A percentile compares a stretch with the other conserved stretches of the same genome.
These are phyloP conservation scores for Synergus umbraculus DNA, from an alignment of 2,888 invertebrate species.

Conservation along the genomic window DNA sequence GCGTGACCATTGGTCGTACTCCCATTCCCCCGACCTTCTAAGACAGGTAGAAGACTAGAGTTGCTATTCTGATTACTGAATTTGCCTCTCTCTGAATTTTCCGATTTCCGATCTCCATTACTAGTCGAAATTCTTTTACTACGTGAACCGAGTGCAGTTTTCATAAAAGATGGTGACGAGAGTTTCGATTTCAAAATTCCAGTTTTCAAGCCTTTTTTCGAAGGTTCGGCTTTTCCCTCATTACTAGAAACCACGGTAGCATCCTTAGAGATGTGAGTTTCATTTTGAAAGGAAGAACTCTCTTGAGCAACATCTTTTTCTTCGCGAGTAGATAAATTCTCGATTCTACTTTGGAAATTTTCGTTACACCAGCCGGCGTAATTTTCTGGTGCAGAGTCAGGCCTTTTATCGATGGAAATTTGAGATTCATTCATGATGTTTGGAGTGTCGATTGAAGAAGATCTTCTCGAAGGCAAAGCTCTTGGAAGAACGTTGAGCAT, in stretches of 20 bases:
- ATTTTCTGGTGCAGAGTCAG: constrained; percentile 66
- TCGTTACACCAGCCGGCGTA: constrained; percentile 55
- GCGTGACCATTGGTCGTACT: constrained; percentile 56
- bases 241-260: neutral
- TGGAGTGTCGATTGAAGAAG: constrained; percentile 64
- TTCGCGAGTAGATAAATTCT: constrained; percentile 40
- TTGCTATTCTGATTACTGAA: neutral
- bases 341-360: neutral
- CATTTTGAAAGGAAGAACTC: constrained; percentile 2
- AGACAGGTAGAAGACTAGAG: constrained; percentile 21
- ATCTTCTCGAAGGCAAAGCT: constrained; percentile 61
- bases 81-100: neutral
- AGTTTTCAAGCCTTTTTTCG: constrained; percentile 44
- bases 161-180: constrained; percentile 75
- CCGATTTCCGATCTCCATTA: constrained; percentile 12
- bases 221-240: neutral
- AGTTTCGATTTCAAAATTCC: constrained; percentile 64
- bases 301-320: neutral
- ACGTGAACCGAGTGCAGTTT: constrained; percentile 76
- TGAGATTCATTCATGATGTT: constrained; percentile 43
- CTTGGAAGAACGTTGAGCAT: constrained; percentile 54
- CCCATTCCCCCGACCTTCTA: constrained; percentile 60
- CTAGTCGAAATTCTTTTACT: constrained; percentile 68
- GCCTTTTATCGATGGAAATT: constrained; percentile 52
- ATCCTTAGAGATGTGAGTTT: neutral